Evolutionary conservation across 2,797 vertebrate genomes (phyloP).

Genomic region (Peromyscus aztecus): DNA sequence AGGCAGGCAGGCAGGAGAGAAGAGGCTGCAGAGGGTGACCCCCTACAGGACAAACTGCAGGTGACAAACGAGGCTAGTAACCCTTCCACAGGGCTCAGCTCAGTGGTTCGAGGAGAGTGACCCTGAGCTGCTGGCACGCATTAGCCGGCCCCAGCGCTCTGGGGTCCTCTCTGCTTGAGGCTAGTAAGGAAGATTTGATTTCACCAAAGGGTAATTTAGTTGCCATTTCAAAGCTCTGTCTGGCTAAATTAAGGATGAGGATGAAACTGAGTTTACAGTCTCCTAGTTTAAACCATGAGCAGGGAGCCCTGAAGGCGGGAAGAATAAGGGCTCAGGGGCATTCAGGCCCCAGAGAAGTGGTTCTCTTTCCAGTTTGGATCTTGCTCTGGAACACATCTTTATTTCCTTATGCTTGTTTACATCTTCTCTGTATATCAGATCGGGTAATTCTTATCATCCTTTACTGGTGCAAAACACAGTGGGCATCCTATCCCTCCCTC

Average conservation of each 20-base stretch:
- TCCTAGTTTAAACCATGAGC: background rate
- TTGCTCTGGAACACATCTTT: background rate
- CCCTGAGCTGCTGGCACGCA: background rate
- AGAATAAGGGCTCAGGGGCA: background rate
- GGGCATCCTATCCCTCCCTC: background rate
- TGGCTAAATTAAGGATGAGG: slow-evolving; percentile 75
- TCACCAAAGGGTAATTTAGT: slow-evolving; percentile 79
- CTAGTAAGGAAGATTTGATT: slow-evolving; percentile 76
- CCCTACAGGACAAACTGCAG: slow-evolving; percentile 41
- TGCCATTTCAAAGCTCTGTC: slow-evolving; percentile 78
- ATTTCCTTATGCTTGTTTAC: background rate
- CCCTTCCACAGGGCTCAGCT: background rate
- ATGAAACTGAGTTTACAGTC: slow-evolving; percentile 66
- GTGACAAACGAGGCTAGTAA: slow-evolving; percentile 47
- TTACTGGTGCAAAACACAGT: background rate
- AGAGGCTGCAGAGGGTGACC: slow-evolving; percentile 28
- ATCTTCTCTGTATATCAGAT: background rate
- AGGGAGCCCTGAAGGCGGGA: background rate
- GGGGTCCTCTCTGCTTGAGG: slow-evolving; percentile 67
- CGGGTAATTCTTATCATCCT: background rate
- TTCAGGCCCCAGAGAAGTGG: fast-evolving
- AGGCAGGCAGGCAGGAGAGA: slow-evolving; percentile 27
- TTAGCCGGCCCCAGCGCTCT: background rate
- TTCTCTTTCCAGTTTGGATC: background rate
- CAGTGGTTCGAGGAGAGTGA: background rate